Percentiles rank a stretch among this genome's conserved stretches.
These are phyloP conservation scores for Idaea aversata DNA, from an alignment of 2,888 invertebrate species.

Conservation along the genomic window DNA sequence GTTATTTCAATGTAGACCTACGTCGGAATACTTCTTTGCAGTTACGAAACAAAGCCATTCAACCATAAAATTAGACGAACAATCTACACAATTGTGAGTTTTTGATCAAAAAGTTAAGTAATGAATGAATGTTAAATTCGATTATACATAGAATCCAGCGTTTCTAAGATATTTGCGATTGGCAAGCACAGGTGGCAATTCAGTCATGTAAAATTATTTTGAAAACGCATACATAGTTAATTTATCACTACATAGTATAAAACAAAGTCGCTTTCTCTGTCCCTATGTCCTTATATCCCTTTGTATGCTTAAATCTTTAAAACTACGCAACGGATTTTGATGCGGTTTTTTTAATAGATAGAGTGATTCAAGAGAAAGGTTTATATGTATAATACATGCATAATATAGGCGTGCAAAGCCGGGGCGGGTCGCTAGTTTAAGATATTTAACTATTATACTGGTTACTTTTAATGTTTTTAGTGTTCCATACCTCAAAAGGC, in stretches of 20 bases:
- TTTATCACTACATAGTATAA: neutral
- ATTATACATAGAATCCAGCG: conserved; percentile 46
- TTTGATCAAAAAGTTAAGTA: conserved; percentile 71
- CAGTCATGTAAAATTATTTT: conserved; percentile 1
- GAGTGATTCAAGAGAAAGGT: too few relatives aligned
- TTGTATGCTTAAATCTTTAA: too few relatives aligned
- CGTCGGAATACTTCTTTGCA: conserved; percentile 70
- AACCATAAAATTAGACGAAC: conserved; percentile 69
- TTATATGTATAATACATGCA: too few relatives aligned
- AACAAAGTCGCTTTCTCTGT: too few relatives aligned
- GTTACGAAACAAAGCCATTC: conserved; percentile 69
- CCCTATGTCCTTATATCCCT: too few relatives aligned
- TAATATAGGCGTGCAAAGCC: too few relatives aligned
- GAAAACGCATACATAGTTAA: neutral
- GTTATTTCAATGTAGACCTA: conserved; percentile 68
- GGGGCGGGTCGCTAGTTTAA: too few relatives aligned
- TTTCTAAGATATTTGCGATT: conserved; percentile 15
- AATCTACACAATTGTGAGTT: conserved; percentile 67
- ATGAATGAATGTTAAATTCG: conserved; percentile 55
- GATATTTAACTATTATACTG: too few relatives aligned
- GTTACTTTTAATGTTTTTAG: too few relatives aligned
- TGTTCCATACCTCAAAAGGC: too few relatives aligned
- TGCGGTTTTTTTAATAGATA: too few relatives aligned
- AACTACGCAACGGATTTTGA: too few relatives aligned
- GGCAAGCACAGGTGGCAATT: neutral